phyloP scores from a whole-genome alignment of 2,113 vertebrate genomes.

The Sceloporus tristichus region DNA sequence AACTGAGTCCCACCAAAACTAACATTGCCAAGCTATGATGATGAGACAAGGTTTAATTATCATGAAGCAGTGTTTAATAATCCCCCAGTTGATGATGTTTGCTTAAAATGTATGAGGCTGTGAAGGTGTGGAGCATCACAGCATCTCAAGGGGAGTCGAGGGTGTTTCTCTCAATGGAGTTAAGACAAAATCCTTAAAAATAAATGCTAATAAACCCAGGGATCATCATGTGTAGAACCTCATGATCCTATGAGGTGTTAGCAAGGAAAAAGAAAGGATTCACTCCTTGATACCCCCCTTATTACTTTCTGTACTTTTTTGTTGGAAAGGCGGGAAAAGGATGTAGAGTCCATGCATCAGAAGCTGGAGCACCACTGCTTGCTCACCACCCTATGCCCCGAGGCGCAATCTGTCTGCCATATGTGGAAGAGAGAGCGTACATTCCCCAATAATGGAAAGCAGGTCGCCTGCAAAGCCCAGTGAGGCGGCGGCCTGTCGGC shows the following conservation, averaged over 20 bases:
- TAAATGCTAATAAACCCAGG: no score
- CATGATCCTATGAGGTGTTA: neutral
- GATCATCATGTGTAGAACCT: neutral
- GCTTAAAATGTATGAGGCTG: neutral
- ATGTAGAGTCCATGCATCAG: slow-evolving; percentile 1
- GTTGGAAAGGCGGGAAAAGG: neutral
- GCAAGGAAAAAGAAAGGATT: neutral
- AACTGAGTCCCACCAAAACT: neutral
- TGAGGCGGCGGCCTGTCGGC: fast-evolving
- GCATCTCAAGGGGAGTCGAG: neutral
- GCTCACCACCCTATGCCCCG: neutral
- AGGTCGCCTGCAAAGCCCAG: slow-evolving; percentile 12
- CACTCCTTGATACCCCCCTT: neutral
- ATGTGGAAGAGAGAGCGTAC: slow-evolving; percentile 6
- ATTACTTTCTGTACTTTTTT: neutral
- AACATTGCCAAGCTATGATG: neutral
- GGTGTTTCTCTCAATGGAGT: neutral
- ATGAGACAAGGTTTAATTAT: no score
- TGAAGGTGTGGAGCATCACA: neutral
- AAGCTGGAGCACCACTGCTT: neutral
- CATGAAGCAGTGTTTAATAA: neutral
- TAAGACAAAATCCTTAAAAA: neutral
- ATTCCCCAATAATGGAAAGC: slow-evolving; percentile 69
- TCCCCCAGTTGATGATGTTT: neutral
- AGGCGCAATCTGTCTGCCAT: slow-evolving; percentile 53